Conservation (phyloP, 2,888 invertebrate genomes). For the Dorcus parallelipipedus region DNA sequence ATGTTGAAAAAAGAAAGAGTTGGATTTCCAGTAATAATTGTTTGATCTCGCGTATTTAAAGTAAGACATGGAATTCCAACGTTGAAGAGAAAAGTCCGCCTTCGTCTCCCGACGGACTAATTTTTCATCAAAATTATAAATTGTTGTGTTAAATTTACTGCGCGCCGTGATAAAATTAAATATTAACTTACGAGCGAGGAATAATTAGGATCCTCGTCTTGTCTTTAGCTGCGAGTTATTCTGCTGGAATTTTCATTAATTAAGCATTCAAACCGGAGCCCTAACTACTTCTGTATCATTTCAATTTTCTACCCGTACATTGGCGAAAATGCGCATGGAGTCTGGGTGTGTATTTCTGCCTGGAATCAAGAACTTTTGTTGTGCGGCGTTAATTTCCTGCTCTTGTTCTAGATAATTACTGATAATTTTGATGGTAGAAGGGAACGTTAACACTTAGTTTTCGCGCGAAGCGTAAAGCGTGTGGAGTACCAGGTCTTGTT, state of each 20-base stretch:
- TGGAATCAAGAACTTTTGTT: neutral
- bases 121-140: constrained; percentile 44
- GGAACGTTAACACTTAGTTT: constrained; percentile 2
- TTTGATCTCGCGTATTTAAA: constrained; percentile 1
- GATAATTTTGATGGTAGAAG: constrained; percentile 9
- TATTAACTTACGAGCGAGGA: constrained; percentile 43
- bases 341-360: neutral
- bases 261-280: constrained; percentile 34
- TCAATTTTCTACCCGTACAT: constrained; percentile 12
- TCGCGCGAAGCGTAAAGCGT: neutral
- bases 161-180: constrained; percentile 41
- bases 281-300: constrained; percentile 22
- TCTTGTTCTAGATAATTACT: constrained; percentile 13
- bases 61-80: no score
- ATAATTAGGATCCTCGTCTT: constrained; percentile 37
- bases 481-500: neutral
- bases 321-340: neutral
- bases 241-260: constrained; percentile 41
- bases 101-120: constrained; percentile 34
- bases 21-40: constrained; percentile 16
- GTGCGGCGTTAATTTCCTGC: constrained; percentile 14
- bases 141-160: constrained; percentile 40
- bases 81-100: neutral
- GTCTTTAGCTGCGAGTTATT: constrained; percentile 36
- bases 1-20: no score